Percentiles rank a stretch among this genome's conserved stretches.
These are phyloP conservation scores for Hofmannophila pseudospretella DNA, from an alignment of 2,888 invertebrate genomes.

Conservation along the genomic window DNA sequence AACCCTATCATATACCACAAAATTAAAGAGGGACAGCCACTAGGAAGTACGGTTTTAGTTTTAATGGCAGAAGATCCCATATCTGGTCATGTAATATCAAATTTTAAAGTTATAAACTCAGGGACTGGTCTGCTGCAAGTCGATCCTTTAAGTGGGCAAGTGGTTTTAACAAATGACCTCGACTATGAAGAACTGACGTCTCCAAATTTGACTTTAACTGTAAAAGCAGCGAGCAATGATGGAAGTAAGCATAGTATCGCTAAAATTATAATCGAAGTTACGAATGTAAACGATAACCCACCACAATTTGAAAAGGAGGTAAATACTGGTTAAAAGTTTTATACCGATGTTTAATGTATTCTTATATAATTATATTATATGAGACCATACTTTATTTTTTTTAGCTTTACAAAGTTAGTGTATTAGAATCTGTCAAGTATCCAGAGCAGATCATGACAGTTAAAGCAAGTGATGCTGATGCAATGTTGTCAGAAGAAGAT, in stretches of 20 bases:
- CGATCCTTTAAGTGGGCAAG: constrained; percentile 83
- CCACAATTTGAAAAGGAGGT: constrained; percentile 83
- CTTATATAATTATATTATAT: too few species aligned
- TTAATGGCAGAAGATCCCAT: constrained; percentile 84
- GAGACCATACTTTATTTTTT: too few species aligned
- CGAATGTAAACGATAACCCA: constrained; percentile 87
- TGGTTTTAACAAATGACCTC: constrained; percentile 83
- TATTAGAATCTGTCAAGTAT: constrained; percentile 82
- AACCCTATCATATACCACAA: constrained; percentile 82
- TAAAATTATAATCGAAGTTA: constrained; percentile 82
- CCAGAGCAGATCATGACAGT: constrained; percentile 83
- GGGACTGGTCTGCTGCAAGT: constrained; percentile 76
- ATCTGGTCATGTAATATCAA: constrained; percentile 79
- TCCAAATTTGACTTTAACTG: constrained; percentile 76
- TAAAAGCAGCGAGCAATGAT: constrained; percentile 74
- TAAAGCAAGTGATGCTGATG: constrained; percentile 84
- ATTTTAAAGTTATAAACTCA: constrained; percentile 76
- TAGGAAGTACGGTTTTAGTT: constrained; percentile 84
- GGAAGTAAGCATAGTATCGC: constrained; percentile 80
- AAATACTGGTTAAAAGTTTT: too few species aligned
- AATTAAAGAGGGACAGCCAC: constrained; percentile 86
- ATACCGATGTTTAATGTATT: too few species aligned
- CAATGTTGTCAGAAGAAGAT: constrained; percentile 76
- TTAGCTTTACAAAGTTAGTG: constrained; percentile 82
- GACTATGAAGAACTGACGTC: constrained; percentile 86